Conservation (phyloP, 2,888 invertebrate genomes). For the Portevinia maculata region DNA sequence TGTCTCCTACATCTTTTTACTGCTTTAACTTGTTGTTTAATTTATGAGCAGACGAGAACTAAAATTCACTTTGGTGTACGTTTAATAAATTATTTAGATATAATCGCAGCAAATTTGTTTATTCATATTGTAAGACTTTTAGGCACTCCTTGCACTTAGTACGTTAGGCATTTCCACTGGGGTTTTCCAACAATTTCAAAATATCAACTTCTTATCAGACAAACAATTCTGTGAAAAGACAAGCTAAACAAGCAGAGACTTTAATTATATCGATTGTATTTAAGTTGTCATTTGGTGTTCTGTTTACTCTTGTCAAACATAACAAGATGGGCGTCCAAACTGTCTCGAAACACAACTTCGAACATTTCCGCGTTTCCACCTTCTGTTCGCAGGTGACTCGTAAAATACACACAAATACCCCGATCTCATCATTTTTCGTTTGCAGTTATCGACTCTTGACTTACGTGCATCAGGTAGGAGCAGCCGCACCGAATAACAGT, state of each 20-base stretch:
- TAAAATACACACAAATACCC: conserved; percentile 28
- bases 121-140: not conserved
- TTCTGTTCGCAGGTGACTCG: conserved; percentile 22
- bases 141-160: conserved; percentile 21
- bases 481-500: conserved; percentile 51
- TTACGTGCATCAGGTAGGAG: conserved; percentile 15
- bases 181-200: conserved; percentile 39
- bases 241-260: conserved; percentile 19
- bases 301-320: conserved; percentile 58
- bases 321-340: conserved; percentile 49
- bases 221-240: conserved; percentile 29
- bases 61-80: not conserved
- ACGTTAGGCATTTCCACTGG: conserved; percentile 15
- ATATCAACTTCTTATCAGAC: conserved; percentile 40
- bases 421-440: conserved; percentile 32
- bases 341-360: conserved; percentile 29
- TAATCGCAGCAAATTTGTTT: conserved; percentile 7
- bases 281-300: conserved; percentile 39
- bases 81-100: not conserved
- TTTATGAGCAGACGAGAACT: not conserved
- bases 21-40: not conserved
- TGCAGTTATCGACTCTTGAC: conserved; percentile 14
- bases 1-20: too few species aligned
- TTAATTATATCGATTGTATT: conserved; percentile 41
- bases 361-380: conserved; percentile 27